Percentiles rank a stretch among this genome's conserved stretches.
Conservation (phyloP, 2,113 vertebrate species). For the Otolemur garnettii region DNA sequence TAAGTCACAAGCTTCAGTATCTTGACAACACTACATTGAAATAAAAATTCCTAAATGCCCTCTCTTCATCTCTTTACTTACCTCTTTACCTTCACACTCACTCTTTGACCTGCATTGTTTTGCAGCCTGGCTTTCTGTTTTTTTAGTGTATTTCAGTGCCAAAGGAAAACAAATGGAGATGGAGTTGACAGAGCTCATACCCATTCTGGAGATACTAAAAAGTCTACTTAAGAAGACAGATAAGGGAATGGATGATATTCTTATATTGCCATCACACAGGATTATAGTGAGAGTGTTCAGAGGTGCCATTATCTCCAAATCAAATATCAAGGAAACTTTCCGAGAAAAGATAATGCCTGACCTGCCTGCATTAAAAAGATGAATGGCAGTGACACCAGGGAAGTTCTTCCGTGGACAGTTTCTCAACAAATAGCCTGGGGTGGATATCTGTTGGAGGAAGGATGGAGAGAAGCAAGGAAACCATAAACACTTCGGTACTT, state of each 20-base stretch:
- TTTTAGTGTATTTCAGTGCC: not conserved
- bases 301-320: not conserved
- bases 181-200: not conserved
- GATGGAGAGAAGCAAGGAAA: accelerated
- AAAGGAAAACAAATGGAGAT: too few relatives aligned
- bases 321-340: not conserved
- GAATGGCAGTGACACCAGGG: not conserved
- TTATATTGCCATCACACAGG: not conserved
- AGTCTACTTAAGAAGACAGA: not conserved
- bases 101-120: not conserved
- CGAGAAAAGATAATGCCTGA: not conserved
- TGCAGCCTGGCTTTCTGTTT: not conserved
- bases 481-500: not conserved
- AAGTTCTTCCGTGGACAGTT: not conserved
- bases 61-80: not conserved
- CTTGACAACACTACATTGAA: not conserved
- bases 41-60: not conserved
- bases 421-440: not conserved
- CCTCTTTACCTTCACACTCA: not conserved
- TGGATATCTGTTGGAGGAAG: not conserved
- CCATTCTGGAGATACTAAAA: not conserved
- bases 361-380: not conserved
- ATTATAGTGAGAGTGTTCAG: not conserved
- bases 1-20: not conserved
- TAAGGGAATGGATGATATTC: not conserved